A percentile compares a stretch with the other conserved stretches of the same genome.
Evolutionary conservation across 2,888 invertebrate genomes (phyloP).

Genomic region (Hybos culiciformis): DNA sequence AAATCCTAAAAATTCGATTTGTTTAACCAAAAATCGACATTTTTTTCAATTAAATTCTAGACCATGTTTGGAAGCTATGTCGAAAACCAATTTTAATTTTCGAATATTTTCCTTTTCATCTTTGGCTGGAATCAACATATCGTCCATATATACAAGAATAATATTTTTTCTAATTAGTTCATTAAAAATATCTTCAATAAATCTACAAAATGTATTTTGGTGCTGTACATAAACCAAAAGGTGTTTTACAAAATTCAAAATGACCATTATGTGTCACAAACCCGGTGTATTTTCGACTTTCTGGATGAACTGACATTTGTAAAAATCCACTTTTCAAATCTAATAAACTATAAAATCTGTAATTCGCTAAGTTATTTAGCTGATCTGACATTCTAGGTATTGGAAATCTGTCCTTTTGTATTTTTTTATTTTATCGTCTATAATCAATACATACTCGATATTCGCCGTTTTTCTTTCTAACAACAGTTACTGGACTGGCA

Average conservation of each 20-base stretch:
- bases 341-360: neutral
- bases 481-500: slow-evolving; percentile 14
- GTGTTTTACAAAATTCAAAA: slow-evolving; percentile 19
- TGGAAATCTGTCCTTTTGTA: slow-evolving; percentile 19
- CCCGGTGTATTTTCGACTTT: neutral
- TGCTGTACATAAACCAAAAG: slow-evolving; percentile 18
- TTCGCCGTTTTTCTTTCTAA: slow-evolving; percentile 7
- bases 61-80: slow-evolving; percentile 4
- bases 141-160: neutral
- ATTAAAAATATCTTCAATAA: too few species aligned
- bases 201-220: slow-evolving; percentile 7
- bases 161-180: too few species aligned
- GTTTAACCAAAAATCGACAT: slow-evolving; percentile 13
- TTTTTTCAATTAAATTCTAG: slow-evolving; percentile 14
- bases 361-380: neutral
- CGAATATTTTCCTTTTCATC: slow-evolving; percentile 5
- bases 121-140: neutral
- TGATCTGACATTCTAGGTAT: neutral
- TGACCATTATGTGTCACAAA: slow-evolving; percentile 20
- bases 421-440: too few species aligned
- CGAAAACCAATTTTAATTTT: slow-evolving; percentile 10
- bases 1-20: slow-evolving; percentile 13
- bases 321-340: slow-evolving; percentile 1
- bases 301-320: neutral
- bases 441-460: slow-evolving; percentile 24